Evolutionary conservation across 2,888 invertebrate genomes (phyloP), one percentile per base, ranked within the genome.

Genomic region (Dichetophora obliterata): DNA sequence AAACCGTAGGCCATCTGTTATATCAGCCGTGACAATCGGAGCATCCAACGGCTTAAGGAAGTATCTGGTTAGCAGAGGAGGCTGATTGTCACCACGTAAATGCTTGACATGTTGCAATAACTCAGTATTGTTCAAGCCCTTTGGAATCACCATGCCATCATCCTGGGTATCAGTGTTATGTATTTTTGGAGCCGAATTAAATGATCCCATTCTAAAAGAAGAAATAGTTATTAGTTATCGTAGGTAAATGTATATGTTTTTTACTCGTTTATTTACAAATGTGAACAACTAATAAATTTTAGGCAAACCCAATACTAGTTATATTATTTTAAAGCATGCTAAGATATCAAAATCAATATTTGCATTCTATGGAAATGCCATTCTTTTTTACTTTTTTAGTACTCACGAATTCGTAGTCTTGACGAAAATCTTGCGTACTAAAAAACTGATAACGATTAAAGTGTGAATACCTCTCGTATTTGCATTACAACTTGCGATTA

Each of bases 201-300:
- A 93, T 86, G 93, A 93, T 80, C 94, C 94, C 94, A 94, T 94
- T 88, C 94, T 94, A 88, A 16, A 90, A 90, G 31, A 77, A n/a
- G 75, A 43, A 11, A 43, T 43, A 11, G 14, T 14, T 11, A 9
- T 59, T 6, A 27, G 14, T 16, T 2, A 22, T 11, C 22, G 11
- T 27, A 9, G 16, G 0, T 3, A 59, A 59, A 24, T n/a, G 8
- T 14, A 9, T 14, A 37, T 5, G 37, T 37, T 37, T 37, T 37
- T 5, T 37, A 37, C 8, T 37, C 3, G 37, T 37, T 31, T 5
- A 5, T 5, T 5, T 8, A 5, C 19, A 0, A 22, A 11, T n/a
- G n/a, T n/a, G n/a, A n/a, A n/a, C n/a, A 31, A 65, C 34, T 1
- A 27, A 16, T 1, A 5, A 19, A 57, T 5, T 16, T 31, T 3